Base-by-base conservation (phyloP, 2,888 invertebrate species). In the Melitaea athalia region DNA sequence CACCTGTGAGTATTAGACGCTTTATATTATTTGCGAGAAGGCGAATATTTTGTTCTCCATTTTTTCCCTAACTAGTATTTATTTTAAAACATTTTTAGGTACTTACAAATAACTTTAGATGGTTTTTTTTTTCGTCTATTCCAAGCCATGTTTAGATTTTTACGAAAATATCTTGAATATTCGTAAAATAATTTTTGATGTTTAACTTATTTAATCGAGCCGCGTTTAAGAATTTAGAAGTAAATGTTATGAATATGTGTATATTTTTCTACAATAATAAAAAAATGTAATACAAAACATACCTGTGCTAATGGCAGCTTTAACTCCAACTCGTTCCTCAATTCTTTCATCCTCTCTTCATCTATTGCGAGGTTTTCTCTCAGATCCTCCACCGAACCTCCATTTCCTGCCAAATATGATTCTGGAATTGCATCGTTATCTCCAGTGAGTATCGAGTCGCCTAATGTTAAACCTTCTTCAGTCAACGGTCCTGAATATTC, bases 221-320 rank as follows among this genome's bases (percentile, higher is more conserved):
- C 8, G 38, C 38, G 38, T 45, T 12, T 45, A 11, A 45, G 12
- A 14, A 14, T 4, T 12, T 0, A 11, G 12, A 10, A 8, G 8
- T 45, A 45, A 45, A 45, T 4, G 8, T 10, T 1, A 10, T 43
- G 7, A 43, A 43, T 43, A 43, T 43, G 3, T 3, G 1, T 43
- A 43, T 45, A 10, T 45, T 45, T 12, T 45, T 14, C 14, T 45
- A 45, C 15, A 10, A 17, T 45, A 24, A 42, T 5, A 8, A 14
- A 53, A n/a, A 52, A 2, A 52, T 52, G 5, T 12, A 31, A 31
- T 31, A 10, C 14, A 14, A 1, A 49, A 59, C 81, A 83, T 76
- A 94, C 94, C 87, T 95, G 95, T 59, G 95, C 95, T 69, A 95
- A 92, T 11, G 96, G 96, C 73, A 96, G 87, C 83, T 96, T 96